Percentiles rank a stretch among this genome's conserved stretches.
These are phyloP conservation scores for Pyralis farinalis DNA, from an alignment of 2,888 invertebrate species.

Conservation along the genomic window DNA sequence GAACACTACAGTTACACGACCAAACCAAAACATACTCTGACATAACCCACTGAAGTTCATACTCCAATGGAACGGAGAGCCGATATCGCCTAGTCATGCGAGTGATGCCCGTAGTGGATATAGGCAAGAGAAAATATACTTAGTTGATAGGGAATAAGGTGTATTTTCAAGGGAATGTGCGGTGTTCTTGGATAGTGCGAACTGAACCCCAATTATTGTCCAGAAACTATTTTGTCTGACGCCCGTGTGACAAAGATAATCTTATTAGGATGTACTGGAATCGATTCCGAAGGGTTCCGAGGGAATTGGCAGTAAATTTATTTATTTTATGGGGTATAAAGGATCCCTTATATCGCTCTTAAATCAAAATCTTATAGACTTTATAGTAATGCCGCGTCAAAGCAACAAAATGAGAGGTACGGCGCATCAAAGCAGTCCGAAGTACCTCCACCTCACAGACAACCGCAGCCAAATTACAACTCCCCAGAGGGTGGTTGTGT, in stretches of 20 bases:
- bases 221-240: slow-evolving; percentile 80
- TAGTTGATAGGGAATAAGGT: slow-evolving; percentile 29
- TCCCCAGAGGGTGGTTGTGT: too few relatives aligned
- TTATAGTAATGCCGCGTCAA: too few relatives aligned
- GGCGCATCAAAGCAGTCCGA: too few relatives aligned
- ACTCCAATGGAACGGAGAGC: slow-evolving; percentile 26
- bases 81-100: slow-evolving; percentile 79
- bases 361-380: too few relatives aligned
- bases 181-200: slow-evolving; percentile 34
- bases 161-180: slow-evolving; percentile 26
- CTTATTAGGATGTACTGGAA: slow-evolving; percentile 77
- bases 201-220: slow-evolving; percentile 75
- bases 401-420: too few relatives aligned
- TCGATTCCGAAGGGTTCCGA: too few relatives aligned
- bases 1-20: slow-evolving; percentile 46
- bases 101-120: slow-evolving; percentile 67
- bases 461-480: too few relatives aligned
- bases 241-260: slow-evolving; percentile 77
- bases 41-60: slow-evolving; percentile 12
- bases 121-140: slow-evolving; percentile 31
- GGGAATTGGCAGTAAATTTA: too few relatives aligned
- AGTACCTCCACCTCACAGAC: too few relatives aligned
- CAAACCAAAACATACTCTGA: slow-evolving; percentile 32
- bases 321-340: too few relatives aligned
- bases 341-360: too few relatives aligned